These are phyloP conservation scores for Dicranocentrus wangi DNA, from an alignment of 2,888 invertebrate genomes.

Conservation along the genomic window DNA sequence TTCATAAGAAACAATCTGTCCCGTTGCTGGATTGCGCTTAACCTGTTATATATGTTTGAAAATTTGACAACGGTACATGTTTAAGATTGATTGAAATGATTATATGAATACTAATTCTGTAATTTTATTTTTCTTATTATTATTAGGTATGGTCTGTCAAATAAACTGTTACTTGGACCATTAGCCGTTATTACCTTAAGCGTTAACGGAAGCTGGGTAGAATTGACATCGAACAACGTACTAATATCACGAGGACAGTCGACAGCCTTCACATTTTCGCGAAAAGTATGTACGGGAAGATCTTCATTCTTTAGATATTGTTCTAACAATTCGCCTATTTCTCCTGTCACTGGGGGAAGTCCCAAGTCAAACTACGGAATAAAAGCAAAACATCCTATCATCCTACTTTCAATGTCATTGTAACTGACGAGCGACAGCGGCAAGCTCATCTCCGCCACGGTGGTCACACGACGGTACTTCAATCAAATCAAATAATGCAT, in stretches of 20 bases:
- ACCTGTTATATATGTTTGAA: slow-evolving; percentile 75
- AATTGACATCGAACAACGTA: slow-evolving; percentile 77
- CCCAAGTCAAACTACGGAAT: slow-evolving; percentile 73
- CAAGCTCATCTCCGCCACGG: too few species aligned
- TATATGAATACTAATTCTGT: too few species aligned
- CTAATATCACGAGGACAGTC: slow-evolving; percentile 78
- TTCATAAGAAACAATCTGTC: slow-evolving; percentile 82
- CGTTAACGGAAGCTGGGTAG: slow-evolving; percentile 77
- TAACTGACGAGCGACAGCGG: too few species aligned
- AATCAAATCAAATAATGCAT: too few species aligned
- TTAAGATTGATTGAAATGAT: too few species aligned
- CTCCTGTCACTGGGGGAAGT: slow-evolving; percentile 81
- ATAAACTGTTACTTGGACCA: too few species aligned
- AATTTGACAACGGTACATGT: too few species aligned
- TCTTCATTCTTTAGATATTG: slow-evolving; percentile 82
- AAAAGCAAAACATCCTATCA: slow-evolving; percentile 21
- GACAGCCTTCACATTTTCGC: slow-evolving; percentile 82
- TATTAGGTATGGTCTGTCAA: too few species aligned
- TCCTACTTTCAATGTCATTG: too few species aligned
- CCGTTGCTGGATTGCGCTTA: slow-evolving; percentile 84
- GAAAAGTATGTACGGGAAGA: slow-evolving; percentile 83
- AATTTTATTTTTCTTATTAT: too few species aligned
- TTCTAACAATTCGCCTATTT: slow-evolving; percentile 80
- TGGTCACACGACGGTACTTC: too few species aligned
- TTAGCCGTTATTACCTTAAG: slow-evolving; percentile 76